A percentile compares a stretch with the other conserved stretches of the same genome.
Conservation (phyloP, 2,888 invertebrate genomes). For the Folsomia manolachei region DNA sequence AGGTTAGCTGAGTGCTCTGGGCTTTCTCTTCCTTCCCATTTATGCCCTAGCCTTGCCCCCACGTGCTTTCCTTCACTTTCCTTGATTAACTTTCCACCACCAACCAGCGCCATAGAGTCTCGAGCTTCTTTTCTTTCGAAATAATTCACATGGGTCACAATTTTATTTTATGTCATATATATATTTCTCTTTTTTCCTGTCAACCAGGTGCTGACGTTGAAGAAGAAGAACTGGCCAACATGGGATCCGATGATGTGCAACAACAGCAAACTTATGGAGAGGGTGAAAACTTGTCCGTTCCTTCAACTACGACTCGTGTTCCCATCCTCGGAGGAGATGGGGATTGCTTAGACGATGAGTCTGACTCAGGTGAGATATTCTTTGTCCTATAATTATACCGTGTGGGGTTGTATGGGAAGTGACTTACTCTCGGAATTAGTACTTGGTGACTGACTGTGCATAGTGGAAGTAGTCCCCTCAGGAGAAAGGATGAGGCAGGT, state of each 20-base stretch:
- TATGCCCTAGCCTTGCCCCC: background rate
- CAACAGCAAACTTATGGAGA: too few species aligned
- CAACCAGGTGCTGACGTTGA: slow-evolving; percentile 28
- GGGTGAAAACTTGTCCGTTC: too few species aligned
- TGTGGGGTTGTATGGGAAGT: background rate
- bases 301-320: too few species aligned
- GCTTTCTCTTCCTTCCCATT: too few species aligned
- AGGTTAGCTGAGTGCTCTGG: too few species aligned
- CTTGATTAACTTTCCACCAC: background rate
- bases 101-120: too few species aligned
- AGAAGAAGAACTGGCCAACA: slow-evolving; percentile 38
- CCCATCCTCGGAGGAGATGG: slow-evolving; percentile 15
- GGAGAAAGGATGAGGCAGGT: background rate
- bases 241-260: slow-evolving; percentile 10
- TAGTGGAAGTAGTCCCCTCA: too few species aligned
- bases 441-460: too few species aligned
- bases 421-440: too few species aligned
- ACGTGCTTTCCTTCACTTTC: background rate
- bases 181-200: slow-evolving; percentile 4
- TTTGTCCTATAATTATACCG: background rate
- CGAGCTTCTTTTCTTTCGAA: background rate
- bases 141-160: background rate
- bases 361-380: slow-evolving; percentile 40
- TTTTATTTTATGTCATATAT: slow-evolving; percentile 16
- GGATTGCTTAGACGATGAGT: slow-evolving; percentile 33